Evolutionary conservation across 2,113 vertebrate genomes (phyloP), one percentile per base, ranked within the genome.

Genomic region (Fregata magnificens): DNA sequence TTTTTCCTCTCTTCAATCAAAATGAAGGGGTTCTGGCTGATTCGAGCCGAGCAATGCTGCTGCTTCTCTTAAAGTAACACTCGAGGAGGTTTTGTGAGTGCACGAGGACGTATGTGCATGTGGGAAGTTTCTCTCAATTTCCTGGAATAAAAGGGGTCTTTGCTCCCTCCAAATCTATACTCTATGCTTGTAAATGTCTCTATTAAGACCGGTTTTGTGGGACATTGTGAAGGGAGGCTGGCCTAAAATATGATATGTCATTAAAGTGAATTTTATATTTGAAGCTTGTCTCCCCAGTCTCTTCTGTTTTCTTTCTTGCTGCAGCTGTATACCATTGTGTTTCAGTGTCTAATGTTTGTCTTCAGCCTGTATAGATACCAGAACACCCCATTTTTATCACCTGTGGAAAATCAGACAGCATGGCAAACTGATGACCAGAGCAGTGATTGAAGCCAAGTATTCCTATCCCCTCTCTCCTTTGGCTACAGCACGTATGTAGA

Each of bases 1-100:
- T 95, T 98, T 98, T 97, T 97, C 93, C 95, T 95, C 91, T 95
- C 91, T 96, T 97, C 88, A 93, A 38, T 97, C 95, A 96, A 97
- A 96, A 91, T 52, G n/a, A 77, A 96, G 90, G 77, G 53, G 92
- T 85, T 78, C 90, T 98, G 95, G 84, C 86, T 94, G 50, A 95
- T 87, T 81, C 5, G 10, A 84, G 91, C 78, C 6, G 4, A 88
- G 91, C 56, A 69, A 45, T 93, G 65, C 71, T 76, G 91, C 97
- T 96, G 76, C 24, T 88, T 91, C 74, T 96, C 95, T 95, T 96
- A 96, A 80, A 98, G 93, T 96, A 80, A 88, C 9, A 65, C 45
- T 93, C 5, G 2, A 84, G 91, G 50, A 74, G 65, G 38, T 82
- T 71, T 61, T 91, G 84, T 94, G 74, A 76, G 76, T 86, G 47